A percentile compares a stretch with the other conserved stretches of the same genome.
These are phyloP conservation scores for Dallia pectoralis DNA, from an alignment of 2,797 vertebrate genomes.

Conservation along the genomic window DNA sequence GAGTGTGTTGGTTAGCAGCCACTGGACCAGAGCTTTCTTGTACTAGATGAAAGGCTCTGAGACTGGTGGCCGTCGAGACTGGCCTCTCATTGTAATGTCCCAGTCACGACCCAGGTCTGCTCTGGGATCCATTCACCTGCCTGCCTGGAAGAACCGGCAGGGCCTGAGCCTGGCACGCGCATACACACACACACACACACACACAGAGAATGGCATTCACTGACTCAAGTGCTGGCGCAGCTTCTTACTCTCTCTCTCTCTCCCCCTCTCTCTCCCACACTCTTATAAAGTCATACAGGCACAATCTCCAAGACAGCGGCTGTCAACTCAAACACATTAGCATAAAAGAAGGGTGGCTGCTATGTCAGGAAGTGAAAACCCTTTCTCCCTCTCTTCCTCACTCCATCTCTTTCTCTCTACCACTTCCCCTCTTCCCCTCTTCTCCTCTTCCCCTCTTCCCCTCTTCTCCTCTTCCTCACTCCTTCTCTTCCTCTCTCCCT, in stretches of 20 bases:
- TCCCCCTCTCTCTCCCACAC: not conserved
- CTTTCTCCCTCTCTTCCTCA: not conserved
- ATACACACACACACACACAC: not conserved
- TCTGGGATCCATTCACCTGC: not conserved
- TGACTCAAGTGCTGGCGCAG: not conserved
- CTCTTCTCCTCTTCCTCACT: too few relatives aligned
- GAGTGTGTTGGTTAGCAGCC: conserved; percentile 21
- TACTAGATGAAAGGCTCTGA: conserved; percentile 48
- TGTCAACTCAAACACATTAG: not conserved
- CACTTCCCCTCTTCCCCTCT: not conserved
- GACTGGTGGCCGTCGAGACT: not conserved
- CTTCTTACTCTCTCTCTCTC: not conserved
- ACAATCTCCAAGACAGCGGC: conserved; percentile 1
- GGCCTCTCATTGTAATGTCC: conserved; percentile 12
- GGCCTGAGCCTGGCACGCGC: not conserved
- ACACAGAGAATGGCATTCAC: conserved; percentile 5
- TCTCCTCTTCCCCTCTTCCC: not conserved
- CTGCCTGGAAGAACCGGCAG: not conserved
- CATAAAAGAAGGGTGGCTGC: not conserved
- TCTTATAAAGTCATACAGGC: not conserved
- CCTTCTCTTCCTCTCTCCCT: not conserved
- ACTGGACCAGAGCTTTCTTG: conserved; percentile 43
- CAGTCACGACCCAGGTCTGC: not conserved
- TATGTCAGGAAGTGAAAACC: not conserved
- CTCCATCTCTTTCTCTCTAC: not conserved